Conservation (phyloP, 2,113 vertebrate species). For the Oryzias melastigma region DNA sequence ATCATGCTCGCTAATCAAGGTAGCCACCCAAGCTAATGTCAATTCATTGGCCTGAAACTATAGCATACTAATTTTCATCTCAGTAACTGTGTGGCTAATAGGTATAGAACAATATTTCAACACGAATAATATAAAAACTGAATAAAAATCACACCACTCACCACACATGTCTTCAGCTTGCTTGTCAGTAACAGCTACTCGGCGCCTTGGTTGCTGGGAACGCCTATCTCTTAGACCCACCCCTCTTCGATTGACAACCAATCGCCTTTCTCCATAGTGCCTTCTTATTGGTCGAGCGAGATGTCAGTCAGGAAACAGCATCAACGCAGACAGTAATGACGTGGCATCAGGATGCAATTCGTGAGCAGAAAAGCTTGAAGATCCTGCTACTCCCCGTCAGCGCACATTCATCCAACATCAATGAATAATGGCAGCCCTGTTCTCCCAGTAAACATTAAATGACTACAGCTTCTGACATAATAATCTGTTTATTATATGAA, state of each 20-base stretch:
- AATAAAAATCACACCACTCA: conserved; percentile 56
- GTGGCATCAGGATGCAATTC: conserved; percentile 74
- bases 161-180: conserved; percentile 76
- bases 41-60: not conserved
- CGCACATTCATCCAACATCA: not conserved
- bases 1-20: conserved; percentile 31
- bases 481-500: no score
- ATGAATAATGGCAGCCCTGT: not conserved
- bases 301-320: conserved; percentile 41
- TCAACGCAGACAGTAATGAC: conserved; percentile 54
- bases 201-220: conserved; percentile 23
- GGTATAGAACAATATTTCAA: no score
- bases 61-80: not conserved
- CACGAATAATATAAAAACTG: rapidly evolving
- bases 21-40: conserved; percentile 53
- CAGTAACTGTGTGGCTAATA: no score
- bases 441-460: not conserved
- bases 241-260: conserved; percentile 29
- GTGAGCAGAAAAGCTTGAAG: not conserved
- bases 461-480: not conserved
- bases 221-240: conserved; percentile 42
- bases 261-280: not conserved
- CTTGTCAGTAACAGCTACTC: conserved; percentile 44
- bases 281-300: conserved; percentile 57
- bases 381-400: not conserved